Evolutionary conservation across 2,888 invertebrate species (phyloP).

Genomic region (Eupithecia vulgata): DNA sequence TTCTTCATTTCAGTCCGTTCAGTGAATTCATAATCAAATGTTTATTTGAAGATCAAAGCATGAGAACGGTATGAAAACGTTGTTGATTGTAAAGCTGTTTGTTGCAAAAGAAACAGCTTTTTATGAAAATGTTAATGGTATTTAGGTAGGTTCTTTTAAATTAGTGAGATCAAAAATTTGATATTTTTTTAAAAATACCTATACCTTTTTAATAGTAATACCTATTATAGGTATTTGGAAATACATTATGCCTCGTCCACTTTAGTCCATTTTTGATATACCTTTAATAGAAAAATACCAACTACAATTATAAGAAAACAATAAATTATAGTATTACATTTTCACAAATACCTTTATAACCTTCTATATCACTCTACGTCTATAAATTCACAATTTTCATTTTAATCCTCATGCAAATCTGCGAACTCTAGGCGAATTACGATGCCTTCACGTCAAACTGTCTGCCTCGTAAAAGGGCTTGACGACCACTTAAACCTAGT

Average conservation of each 20-base stretch:
- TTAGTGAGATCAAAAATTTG: neutral
- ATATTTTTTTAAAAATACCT: neutral
- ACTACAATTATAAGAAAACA: too few relatives aligned
- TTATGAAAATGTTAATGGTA: slow-evolving; percentile 14
- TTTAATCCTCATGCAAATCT: slow-evolving; percentile 20
- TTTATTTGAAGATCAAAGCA: slow-evolving; percentile 40
- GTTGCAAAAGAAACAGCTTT: slow-evolving; percentile 22
- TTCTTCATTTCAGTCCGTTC: slow-evolving; percentile 28
- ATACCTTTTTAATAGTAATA: neutral
- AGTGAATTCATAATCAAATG: slow-evolving; percentile 36
- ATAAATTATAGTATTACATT: too few relatives aligned
- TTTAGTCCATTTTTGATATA: too few relatives aligned
- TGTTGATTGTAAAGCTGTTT: slow-evolving; percentile 32
- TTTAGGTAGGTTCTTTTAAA: neutral
- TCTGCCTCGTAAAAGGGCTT: slow-evolving; percentile 39
- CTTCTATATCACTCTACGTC: neutral
- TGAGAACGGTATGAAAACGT: slow-evolving; percentile 30
- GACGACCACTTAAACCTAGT: slow-evolving; percentile 59
- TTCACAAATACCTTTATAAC: too few relatives aligned
- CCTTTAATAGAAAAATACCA: too few relatives aligned
- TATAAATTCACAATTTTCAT: neutral
- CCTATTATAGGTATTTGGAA: neutral
- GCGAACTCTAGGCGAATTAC: slow-evolving; percentile 15
- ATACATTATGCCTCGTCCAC: too few relatives aligned
- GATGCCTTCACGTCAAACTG: slow-evolving; percentile 33